phyloP scores from a whole-genome alignment of 92 coral and sea anemone species.

The Porites evermanni region DNA sequence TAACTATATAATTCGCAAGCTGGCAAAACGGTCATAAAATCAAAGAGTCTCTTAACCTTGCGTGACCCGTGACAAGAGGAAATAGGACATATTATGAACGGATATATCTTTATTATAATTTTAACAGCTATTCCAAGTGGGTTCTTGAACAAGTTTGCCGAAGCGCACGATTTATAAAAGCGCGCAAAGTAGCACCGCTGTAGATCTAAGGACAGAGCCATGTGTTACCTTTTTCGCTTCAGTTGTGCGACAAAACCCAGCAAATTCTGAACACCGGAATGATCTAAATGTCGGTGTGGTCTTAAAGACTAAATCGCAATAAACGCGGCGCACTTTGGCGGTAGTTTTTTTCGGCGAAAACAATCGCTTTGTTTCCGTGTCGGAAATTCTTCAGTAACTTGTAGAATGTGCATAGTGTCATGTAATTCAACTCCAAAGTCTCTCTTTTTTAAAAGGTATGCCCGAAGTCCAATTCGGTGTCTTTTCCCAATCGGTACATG shows the following conservation, averaged over 20 bases:
- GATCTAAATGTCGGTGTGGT: background rate
- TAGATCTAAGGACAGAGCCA: background rate
- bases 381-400: background rate
- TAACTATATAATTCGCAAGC: too few species aligned
- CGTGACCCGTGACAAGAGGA: background rate
- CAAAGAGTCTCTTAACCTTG: slow-evolving; percentile 15
- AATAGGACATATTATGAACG: slow-evolving; percentile 12
- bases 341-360: background rate
- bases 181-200: background rate
- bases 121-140: background rate
- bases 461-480: too few species aligned
- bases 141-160: background rate
- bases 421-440: background rate
- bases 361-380: slow-evolving; percentile 7
- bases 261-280: background rate
- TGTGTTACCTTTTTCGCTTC: background rate
- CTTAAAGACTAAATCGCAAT: background rate
- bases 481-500: too few species aligned
- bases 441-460: too few species aligned
- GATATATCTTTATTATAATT: background rate
- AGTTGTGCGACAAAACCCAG: background rate
- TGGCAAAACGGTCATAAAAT: background rate
- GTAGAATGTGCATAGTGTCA: background rate
- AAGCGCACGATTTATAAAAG: background rate
- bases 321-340: slow-evolving; percentile 21